These are phyloP conservation scores for Anagyrus pseudococci DNA, from an alignment of 2,888 invertebrate species.

Conservation along the genomic window DNA sequence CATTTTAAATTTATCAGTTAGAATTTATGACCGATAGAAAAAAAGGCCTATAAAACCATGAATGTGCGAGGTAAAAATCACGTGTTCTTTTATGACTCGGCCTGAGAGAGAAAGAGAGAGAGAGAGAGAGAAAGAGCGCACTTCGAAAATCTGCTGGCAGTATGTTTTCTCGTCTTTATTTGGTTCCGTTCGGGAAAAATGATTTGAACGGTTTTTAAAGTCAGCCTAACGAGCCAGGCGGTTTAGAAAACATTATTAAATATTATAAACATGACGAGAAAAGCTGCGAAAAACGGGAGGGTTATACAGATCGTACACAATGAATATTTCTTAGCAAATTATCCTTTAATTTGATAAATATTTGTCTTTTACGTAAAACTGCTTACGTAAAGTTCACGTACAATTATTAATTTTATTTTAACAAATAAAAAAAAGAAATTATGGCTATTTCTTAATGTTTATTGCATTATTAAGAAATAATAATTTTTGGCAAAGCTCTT, in stretches of 20 bases:
- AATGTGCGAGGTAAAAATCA: constrained; percentile 32
- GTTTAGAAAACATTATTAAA: constrained; percentile 1
- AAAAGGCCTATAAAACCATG: constrained; percentile 20
- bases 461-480: too few relatives aligned
- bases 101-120: constrained; percentile 5
- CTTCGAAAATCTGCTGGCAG: constrained; percentile 35
- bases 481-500: too few relatives aligned
- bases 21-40: constrained; percentile 27
- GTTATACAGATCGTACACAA: too few relatives aligned
- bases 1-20: background rate
- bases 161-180: constrained; percentile 28
- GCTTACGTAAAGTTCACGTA: too few relatives aligned
- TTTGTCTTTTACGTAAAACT: too few relatives aligned
- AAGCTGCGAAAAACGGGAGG: background rate
- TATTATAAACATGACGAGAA: background rate
- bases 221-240: background rate
- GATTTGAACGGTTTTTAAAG: constrained; percentile 11
- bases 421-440: too few relatives aligned
- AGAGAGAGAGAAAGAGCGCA: constrained; percentile 6
- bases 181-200: constrained; percentile 21
- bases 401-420: too few relatives aligned
- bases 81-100: constrained; percentile 34
- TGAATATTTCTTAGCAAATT: too few relatives aligned
- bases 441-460: too few relatives aligned
- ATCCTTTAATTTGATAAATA: too few relatives aligned